Conservation (phyloP, 2,113 vertebrate genomes). For the Mormyrus iriodes region DNA sequence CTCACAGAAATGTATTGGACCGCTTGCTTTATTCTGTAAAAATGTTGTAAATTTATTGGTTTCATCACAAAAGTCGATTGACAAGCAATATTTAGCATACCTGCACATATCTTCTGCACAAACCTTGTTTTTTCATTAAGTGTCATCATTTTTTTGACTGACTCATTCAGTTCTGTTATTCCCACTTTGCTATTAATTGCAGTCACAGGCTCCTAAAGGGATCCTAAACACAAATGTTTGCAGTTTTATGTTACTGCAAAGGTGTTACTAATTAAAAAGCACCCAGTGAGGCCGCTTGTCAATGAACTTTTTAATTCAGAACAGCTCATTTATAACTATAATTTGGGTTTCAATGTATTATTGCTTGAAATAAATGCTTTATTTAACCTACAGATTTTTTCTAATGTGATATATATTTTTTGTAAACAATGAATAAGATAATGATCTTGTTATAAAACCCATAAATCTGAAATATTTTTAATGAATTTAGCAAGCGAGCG, state of each 20-base stretch:
- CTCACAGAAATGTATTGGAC: background rate
- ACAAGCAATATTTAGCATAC: background rate
- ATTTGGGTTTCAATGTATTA: background rate
- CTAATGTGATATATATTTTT: too few species aligned
- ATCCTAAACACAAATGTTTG: background rate
- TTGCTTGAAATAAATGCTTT: background rate
- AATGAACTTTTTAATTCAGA: background rate
- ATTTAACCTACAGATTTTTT: too few species aligned
- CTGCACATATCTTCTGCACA: background rate
- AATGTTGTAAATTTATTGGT: background rate
- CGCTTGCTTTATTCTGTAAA: background rate
- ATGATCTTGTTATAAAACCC: too few species aligned
- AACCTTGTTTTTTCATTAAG: background rate
- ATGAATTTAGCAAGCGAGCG: background rate
- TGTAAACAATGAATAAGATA: too few species aligned
- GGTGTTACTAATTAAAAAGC: background rate
- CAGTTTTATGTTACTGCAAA: background rate
- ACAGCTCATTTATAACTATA: background rate
- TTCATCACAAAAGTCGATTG: background rate
- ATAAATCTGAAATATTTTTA: background rate
- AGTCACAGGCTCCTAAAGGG: background rate
- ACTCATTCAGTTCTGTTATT: background rate
- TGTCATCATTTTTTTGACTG: background rate
- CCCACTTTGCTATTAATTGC: background rate
- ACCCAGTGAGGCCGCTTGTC: background rate